These are phyloP conservation scores for Polietes domitor DNA, from an alignment of 2,888 invertebrate genomes.

Conservation along the genomic window DNA sequence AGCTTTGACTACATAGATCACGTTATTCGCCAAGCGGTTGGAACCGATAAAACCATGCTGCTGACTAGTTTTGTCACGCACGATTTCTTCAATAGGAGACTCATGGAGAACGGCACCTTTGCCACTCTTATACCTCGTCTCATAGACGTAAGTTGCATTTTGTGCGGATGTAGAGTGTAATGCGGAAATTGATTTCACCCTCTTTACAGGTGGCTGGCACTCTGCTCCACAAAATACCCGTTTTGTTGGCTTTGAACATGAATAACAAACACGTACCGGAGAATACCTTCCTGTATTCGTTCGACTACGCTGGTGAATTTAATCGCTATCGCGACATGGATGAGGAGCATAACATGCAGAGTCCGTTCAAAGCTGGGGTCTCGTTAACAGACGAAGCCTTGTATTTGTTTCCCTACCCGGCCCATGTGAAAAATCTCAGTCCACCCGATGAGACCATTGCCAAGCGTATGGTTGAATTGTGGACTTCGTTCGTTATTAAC, in stretches of 20 bases:
- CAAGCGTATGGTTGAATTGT: constrained; percentile 81
- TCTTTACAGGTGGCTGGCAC: constrained; percentile 80
- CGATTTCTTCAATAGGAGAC: constrained; percentile 80
- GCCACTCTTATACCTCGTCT: constrained; percentile 81
- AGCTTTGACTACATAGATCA: constrained; percentile 77
- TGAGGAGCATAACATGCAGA: constrained; percentile 79
- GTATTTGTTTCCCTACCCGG: constrained; percentile 82
- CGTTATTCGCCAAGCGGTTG: constrained; percentile 77
- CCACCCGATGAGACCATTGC: constrained; percentile 79
- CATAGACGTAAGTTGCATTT: constrained; percentile 80
- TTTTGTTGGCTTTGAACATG: constrained; percentile 79
- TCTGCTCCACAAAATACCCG: constrained; percentile 81
- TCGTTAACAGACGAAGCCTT: constrained; percentile 84
- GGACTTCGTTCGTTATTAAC: constrained; percentile 79
- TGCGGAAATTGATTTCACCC: background rate
- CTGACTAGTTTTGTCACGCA: constrained; percentile 80
- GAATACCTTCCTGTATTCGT: constrained; percentile 82
- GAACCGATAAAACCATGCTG: constrained; percentile 80
- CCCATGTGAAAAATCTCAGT: constrained; percentile 77
- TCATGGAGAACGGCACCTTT: constrained; percentile 81
- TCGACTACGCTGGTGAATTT: constrained; percentile 81
- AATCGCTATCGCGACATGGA: constrained; percentile 80
- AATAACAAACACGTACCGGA: constrained; percentile 78
- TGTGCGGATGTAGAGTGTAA: background rate
- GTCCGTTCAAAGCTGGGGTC: constrained; percentile 81